Base-by-base conservation (phyloP, 2,113 vertebrate species). In the Otus sunia region DNA sequence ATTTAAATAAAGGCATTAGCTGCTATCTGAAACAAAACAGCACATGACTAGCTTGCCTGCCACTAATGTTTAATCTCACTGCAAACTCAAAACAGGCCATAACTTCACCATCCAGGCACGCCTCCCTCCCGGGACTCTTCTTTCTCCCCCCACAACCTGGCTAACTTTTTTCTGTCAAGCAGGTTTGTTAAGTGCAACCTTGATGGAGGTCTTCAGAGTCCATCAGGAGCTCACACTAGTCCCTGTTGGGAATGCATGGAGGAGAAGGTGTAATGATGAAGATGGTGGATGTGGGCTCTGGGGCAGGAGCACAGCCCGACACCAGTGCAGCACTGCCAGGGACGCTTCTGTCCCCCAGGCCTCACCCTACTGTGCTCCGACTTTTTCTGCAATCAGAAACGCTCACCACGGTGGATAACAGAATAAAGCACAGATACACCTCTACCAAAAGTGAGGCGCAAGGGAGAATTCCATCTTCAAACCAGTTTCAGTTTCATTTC, bases 401-500 rank as follows among this genome's bases (percentile, higher is more conserved):
- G 0, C 27, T 71, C 4, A 1, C 22, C 0, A 2, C 37, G 43
- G 43, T 9, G 56, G 64, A 3, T 34, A 47, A 86, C 36, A 62
- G 36, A 74, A 32, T 12, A 66, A 85, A 86, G 14, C 14, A 55
- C 21, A 32, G 29, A 47, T 37, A 89, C n/a, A 30, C 20, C 37
- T 74, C 14, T 32, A 9, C 16, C 1, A 2, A 77, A 91, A 76
- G 86, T 1, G 32, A 16, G 18, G 45, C 19, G 45, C 7, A 4
- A 76, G 47, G 7, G 5, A 1, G 29, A 67, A 69, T 59, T 41
- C 32, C 29, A 11, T 27, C 59, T 88, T 88, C 78, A 83, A 79
- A 69, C 4, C 32, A 63, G 90, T 80, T 95, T 94, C 4, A 1
- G 41, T 96, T 96, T 93, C 55, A 30, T 92, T 93, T 95, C 72